Percentiles rank a stretch among this genome's conserved stretches.
Conservation (phyloP, 2,888 invertebrate genomes). For the Lithophane semibrunnea region DNA sequence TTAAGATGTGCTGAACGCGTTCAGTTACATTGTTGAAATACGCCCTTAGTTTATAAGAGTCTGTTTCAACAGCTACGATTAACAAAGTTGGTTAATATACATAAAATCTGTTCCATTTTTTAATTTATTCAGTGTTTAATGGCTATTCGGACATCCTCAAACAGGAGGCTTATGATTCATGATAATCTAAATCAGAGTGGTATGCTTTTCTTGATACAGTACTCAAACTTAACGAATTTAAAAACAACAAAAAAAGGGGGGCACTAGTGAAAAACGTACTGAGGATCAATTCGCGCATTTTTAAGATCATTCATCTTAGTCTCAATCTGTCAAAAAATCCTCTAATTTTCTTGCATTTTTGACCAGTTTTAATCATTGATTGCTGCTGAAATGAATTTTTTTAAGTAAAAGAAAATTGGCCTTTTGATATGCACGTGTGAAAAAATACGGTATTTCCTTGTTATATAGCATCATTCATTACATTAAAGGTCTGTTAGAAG, state of each 20-base stretch:
- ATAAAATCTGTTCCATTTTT: slow-evolving; percentile 1
- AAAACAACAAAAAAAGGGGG: not conserved
- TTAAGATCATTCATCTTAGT: not conserved
- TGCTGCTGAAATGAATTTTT: not conserved
- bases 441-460: not conserved
- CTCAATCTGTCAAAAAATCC: not conserved
- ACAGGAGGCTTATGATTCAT: not conserved
- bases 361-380: not conserved
- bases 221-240: not conserved
- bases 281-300: not conserved
- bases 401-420: too few species aligned
- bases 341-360: not conserved
- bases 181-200: not conserved
- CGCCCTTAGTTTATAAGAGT: not conserved
- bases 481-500: not conserved
- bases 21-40: too few species aligned
- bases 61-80: not conserved
- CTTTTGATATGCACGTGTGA: not conserved
- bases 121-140: not conserved
- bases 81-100: not conserved
- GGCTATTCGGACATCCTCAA: too few species aligned
- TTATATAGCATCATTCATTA: not conserved
- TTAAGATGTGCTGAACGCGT: too few species aligned
- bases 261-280: not conserved
- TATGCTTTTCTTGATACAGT: not conserved